These are phyloP conservation scores for Troides aeacus DNA, from an alignment of 2,888 invertebrate species.

Conservation along the genomic window DNA sequence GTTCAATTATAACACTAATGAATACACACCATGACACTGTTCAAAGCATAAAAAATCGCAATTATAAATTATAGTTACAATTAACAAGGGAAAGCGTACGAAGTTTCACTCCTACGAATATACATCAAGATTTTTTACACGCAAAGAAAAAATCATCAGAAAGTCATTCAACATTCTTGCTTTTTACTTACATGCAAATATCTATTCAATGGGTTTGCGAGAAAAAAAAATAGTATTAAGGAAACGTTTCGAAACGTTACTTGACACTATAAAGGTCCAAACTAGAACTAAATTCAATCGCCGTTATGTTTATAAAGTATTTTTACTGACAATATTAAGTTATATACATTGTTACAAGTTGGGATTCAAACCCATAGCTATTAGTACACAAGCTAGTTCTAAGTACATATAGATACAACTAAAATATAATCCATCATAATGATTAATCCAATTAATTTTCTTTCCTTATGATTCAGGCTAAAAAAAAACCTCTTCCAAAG, in stretches of 20 bases:
- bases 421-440: no score
- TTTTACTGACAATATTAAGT: neutral
- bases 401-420: neutral
- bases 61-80: conserved; percentile 58
- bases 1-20: conserved; percentile 30
- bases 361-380: neutral
- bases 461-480: no score
- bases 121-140: conserved; percentile 78
- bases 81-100: conserved; percentile 72
- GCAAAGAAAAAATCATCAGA: conserved; percentile 67
- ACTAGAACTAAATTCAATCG: neutral
- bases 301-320: no score
- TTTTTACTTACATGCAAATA: conserved; percentile 41
- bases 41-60: conserved; percentile 60
- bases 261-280: neutral
- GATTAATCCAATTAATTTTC: no score
- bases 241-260: neutral
- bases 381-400: neutral
- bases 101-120: conserved; percentile 68
- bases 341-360: neutral
- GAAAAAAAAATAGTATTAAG: neutral
- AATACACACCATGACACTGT: conserved; percentile 46
- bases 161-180: conserved; percentile 44
- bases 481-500: no score
- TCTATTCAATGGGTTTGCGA: conserved; percentile 36